A percentile compares a stretch with the other conserved stretches of the same genome.
Conservation (phyloP, 2,113 vertebrate species). For the Istiophorus platypterus region DNA sequence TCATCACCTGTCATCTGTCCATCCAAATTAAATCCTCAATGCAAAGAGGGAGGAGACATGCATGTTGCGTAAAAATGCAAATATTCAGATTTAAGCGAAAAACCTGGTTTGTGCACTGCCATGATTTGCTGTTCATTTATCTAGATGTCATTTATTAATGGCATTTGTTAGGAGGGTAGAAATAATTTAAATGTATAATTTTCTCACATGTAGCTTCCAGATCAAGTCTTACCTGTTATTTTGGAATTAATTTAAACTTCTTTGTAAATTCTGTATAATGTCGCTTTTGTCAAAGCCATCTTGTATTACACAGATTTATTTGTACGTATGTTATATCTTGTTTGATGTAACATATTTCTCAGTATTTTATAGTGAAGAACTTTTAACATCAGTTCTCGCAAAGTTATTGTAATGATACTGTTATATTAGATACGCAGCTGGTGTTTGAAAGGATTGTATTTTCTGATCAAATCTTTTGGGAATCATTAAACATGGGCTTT, state of each 20-base stretch:
- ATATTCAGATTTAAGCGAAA: conserved; percentile 58
- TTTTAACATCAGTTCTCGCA: conserved; percentile 65
- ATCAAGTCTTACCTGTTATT: conserved; percentile 75
- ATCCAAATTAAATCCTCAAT: conserved; percentile 10
- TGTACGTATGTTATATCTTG: conserved; percentile 74
- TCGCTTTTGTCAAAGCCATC: conserved; percentile 68
- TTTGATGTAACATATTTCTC: conserved; percentile 78
- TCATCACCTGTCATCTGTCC: background rate
- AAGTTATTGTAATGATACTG: conserved; percentile 68
- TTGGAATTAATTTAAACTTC: conserved; percentile 76
- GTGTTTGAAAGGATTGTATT: conserved; percentile 81
- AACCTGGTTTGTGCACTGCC: conserved; percentile 74
- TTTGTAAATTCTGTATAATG: conserved; percentile 76
- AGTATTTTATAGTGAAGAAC: conserved; percentile 81
- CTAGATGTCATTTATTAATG: conserved; percentile 52
- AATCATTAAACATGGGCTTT: conserved; percentile 83
- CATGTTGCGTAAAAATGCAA: conserved; percentile 57
- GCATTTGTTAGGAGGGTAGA: conserved; percentile 40
- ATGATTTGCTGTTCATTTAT: conserved; percentile 60
- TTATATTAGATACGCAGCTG: conserved; percentile 64
- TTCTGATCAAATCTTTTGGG: conserved; percentile 82
- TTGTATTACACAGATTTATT: conserved; percentile 78
- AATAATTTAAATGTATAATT: conserved; percentile 55
- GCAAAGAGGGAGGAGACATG: conserved; percentile 31
- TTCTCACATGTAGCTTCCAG: conserved; percentile 70